Conservation (phyloP, 2,113 vertebrate genomes). For the Chaetodon auriga region DNA sequence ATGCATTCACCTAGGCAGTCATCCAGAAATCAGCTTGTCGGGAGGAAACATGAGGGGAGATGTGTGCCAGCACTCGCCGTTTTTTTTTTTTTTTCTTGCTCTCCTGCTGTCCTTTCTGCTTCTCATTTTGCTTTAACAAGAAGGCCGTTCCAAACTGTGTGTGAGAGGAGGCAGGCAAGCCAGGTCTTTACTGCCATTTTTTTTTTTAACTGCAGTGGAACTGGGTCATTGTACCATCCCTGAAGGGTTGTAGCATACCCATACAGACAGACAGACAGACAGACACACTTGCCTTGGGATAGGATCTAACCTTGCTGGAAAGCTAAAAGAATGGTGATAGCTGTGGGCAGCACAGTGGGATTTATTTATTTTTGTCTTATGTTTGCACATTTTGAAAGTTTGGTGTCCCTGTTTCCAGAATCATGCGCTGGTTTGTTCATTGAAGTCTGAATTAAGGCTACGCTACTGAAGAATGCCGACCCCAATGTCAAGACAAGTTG, state of each 20-base stretch:
- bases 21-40: slow-evolving; percentile 61
- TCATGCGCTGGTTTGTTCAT: slow-evolving; percentile 1
- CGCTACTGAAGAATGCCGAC: neutral
- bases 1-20: slow-evolving; percentile 62
- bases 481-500: neutral
- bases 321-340: slow-evolving; percentile 80
- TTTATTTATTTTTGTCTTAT: slow-evolving; percentile 44
- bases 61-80: slow-evolving; percentile 35
- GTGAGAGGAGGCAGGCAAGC: slow-evolving; percentile 27
- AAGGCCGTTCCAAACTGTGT: slow-evolving; percentile 41
- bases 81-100: slow-evolving; percentile 34
- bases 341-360: slow-evolving; percentile 68
- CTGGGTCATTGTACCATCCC: slow-evolving; percentile 69
- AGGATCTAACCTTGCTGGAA: slow-evolving; percentile 50
- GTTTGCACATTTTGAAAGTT: slow-evolving; percentile 46
- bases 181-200: slow-evolving; percentile 72
- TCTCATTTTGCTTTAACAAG: slow-evolving; percentile 66
- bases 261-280: slow-evolving; percentile 59
- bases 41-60: slow-evolving; percentile 56
- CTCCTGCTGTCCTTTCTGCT: slow-evolving; percentile 43
- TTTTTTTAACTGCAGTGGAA: slow-evolving; percentile 83
- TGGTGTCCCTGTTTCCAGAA: slow-evolving; percentile 32
- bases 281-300: slow-evolving; percentile 58
- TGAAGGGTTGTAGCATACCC: slow-evolving; percentile 52
- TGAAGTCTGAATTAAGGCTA: neutral